These are phyloP conservation scores for Congeria kusceri DNA, from an alignment of 2,888 invertebrate genomes.

Conservation along the genomic window DNA sequence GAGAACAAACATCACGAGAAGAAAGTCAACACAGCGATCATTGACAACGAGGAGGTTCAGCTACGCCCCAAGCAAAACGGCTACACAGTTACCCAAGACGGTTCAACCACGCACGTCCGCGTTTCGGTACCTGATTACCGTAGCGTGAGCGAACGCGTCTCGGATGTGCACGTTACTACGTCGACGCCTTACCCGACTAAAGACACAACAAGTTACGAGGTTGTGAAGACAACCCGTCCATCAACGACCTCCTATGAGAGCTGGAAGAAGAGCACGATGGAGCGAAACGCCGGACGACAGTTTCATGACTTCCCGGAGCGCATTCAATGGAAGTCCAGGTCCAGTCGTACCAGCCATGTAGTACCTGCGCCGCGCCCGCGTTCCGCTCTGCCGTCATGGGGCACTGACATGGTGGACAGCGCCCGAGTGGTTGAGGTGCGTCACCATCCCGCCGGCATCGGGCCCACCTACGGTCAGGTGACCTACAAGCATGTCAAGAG, in stretches of 20 bases:
- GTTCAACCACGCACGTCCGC: slow-evolving; percentile 30
- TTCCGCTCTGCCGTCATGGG: slow-evolving; percentile 47
- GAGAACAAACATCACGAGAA: slow-evolving; percentile 7
- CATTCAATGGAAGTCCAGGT: slow-evolving; percentile 56
- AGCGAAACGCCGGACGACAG: slow-evolving; percentile 34
- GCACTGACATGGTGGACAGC: slow-evolving; percentile 28
- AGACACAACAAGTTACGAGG: slow-evolving; percentile 10
- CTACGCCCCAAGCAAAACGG: slow-evolving; percentile 22
- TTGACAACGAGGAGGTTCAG: slow-evolving; percentile 36
- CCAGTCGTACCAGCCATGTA: slow-evolving; percentile 30
- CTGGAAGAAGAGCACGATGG: slow-evolving; percentile 57
- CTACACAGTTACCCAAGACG: slow-evolving; percentile 17
- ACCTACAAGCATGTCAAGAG: slow-evolving; percentile 42
- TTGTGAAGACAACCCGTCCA: slow-evolving; percentile 5
- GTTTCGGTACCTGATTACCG: slow-evolving; percentile 61
- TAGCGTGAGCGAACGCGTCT: slow-evolving; percentile 25
- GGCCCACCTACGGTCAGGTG: slow-evolving; percentile 32
- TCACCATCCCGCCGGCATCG: slow-evolving; percentile 41
- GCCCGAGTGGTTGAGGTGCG: slow-evolving; percentile 35
- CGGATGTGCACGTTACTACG: neutral
- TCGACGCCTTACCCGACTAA: neutral
- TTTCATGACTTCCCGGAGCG: slow-evolving; percentile 49
- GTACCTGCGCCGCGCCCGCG: slow-evolving; percentile 39
- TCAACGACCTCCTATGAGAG: slow-evolving; percentile 54
- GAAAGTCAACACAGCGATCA: slow-evolving; percentile 39